These are phyloP conservation scores for Drosophila borborema DNA, from an alignment of 2,888 invertebrate species.

Conservation along the genomic window DNA sequence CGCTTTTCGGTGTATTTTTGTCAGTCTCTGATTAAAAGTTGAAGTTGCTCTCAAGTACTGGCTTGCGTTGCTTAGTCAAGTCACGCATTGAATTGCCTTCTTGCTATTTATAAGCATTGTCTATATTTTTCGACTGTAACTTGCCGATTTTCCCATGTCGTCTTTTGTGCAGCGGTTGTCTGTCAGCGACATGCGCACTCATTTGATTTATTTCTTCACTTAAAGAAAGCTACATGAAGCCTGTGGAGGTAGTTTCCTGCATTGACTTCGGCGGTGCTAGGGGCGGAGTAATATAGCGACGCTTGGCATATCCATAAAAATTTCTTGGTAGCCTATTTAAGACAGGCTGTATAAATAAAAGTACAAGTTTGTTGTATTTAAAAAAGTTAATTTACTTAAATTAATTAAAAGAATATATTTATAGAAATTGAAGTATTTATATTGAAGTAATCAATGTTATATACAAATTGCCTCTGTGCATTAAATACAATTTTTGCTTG, in stretches of 20 bases:
- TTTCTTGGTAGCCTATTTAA: too few species aligned
- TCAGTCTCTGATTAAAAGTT: constrained; percentile 76
- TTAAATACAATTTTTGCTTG: constrained; percentile 9
- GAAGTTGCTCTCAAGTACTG: constrained; percentile 70
- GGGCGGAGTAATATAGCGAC: background rate
- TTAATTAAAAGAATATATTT: background rate
- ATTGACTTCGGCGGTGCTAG: constrained; percentile 1
- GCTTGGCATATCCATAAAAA: background rate
- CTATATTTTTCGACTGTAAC: constrained; percentile 33
- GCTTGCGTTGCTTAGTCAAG: constrained; percentile 67
- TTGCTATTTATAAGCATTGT: constrained; percentile 63
- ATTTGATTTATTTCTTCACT: constrained; percentile 70
- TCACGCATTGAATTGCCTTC: constrained; percentile 75
- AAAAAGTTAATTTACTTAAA: too few species aligned
- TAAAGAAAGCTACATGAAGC: constrained; percentile 53
- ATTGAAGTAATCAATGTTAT: background rate
- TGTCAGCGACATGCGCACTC: constrained; percentile 68
- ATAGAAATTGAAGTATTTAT: background rate
- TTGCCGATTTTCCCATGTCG: constrained; percentile 1
- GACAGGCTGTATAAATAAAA: too few species aligned
- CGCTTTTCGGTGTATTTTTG: constrained; percentile 39
- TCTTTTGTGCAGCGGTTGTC: constrained; percentile 37
- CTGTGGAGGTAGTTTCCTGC: constrained; percentile 14
- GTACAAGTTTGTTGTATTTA: too few species aligned
- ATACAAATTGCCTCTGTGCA: background rate